Conservation (phyloP, 2,888 invertebrate species). For the Teleogryllus oceanicus region DNA sequence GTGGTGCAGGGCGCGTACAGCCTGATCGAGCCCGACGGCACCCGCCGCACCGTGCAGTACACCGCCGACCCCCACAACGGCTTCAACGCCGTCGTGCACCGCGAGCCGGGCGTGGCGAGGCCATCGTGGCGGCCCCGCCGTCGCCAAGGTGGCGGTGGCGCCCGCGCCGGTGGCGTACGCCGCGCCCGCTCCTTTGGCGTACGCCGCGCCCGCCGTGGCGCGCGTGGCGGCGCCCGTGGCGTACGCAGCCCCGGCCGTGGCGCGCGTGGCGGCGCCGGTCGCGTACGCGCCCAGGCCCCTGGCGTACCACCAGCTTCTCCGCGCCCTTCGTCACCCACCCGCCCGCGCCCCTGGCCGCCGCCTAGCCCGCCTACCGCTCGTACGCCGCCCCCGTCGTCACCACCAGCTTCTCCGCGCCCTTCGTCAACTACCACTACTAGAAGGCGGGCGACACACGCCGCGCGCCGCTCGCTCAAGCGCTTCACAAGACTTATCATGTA, state of each 20-base stretch:
- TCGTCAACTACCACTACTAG: slow-evolving; percentile 28
- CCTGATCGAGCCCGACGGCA: slow-evolving; percentile 35
- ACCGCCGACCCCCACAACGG: slow-evolving; percentile 37
- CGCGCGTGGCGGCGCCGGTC: not conserved
- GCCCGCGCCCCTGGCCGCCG: slow-evolving; percentile 29
- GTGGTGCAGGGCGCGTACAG: slow-evolving; percentile 35
- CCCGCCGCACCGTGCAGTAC: slow-evolving; percentile 35
- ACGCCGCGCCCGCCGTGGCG: slow-evolving; percentile 25
- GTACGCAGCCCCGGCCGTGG: slow-evolving; percentile 20
- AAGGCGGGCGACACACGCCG: too few species aligned
- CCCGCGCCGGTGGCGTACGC: slow-evolving; percentile 19
- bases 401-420: slow-evolving; percentile 27
- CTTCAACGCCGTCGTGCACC: slow-evolving; percentile 37
- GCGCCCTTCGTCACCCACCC: too few species aligned
- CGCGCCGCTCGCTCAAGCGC: too few species aligned
- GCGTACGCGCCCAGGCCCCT: slow-evolving; percentile 21
- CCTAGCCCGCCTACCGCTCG: not conserved
- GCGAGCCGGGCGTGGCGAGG: slow-evolving; percentile 29
- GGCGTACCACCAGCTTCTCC: slow-evolving; percentile 31
- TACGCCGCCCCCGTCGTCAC: slow-evolving; percentile 21
- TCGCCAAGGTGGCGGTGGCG: not conserved
- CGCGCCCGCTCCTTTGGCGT: slow-evolving; percentile 29
- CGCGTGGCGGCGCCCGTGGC: slow-evolving; percentile 26
- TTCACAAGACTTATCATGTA: too few species aligned
- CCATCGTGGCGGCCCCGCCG: slow-evolving; percentile 32